Evolutionary conservation across 2,113 vertebrate genomes (phyloP).

Genomic region (Rhipidura dahli): DNA sequence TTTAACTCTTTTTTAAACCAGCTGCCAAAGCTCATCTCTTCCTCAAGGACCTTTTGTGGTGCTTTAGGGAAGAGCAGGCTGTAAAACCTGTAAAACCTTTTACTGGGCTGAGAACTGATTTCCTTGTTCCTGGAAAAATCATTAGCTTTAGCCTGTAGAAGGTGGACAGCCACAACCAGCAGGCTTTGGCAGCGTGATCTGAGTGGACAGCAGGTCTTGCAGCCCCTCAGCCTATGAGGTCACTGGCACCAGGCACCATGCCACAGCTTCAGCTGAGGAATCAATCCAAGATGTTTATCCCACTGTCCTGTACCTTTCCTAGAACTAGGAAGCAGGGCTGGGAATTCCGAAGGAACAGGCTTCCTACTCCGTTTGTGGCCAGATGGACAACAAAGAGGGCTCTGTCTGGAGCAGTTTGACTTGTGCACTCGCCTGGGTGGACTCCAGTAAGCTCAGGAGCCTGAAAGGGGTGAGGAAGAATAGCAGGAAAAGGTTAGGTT

Average conservation of each 20-base stretch:
- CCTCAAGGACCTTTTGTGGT: neutral
- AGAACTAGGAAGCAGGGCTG: neutral
- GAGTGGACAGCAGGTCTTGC: neutral
- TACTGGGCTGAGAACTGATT: neutral
- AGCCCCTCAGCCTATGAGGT: neutral
- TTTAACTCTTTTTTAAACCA: neutral
- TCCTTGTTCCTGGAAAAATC: neutral
- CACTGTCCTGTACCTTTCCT: neutral
- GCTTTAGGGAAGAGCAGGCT: neutral
- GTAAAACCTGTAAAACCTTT: neutral
- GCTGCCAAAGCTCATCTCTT: neutral
- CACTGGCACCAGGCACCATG: neutral
- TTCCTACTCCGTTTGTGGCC: constrained; percentile 10
- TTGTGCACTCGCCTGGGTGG: neutral
- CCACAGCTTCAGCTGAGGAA: neutral
- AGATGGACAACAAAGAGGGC: neutral
- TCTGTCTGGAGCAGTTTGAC: neutral
- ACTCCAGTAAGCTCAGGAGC: neutral
- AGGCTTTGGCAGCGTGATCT: neutral
- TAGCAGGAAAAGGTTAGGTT: neutral
- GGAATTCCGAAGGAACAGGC: neutral
- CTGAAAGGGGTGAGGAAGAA: neutral
- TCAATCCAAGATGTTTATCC: neutral
- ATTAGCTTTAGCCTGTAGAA: neutral
- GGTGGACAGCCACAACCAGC: too few relatives aligned